Conservation (phyloP, 2,113 vertebrate species). For the Heterotilapia buettikoferi region DNA sequence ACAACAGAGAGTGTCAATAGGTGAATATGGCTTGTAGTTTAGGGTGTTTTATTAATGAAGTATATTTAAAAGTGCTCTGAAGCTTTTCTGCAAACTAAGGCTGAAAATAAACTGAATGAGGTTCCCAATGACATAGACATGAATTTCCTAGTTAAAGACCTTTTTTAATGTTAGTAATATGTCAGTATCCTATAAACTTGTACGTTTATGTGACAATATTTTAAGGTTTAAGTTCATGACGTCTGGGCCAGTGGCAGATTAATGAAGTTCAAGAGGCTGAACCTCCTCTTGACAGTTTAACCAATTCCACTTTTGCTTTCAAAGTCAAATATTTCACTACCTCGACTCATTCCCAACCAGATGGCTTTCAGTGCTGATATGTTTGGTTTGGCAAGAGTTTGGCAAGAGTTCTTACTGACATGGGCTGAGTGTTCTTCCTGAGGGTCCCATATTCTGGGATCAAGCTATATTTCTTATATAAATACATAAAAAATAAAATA, state of each 20-base stretch:
- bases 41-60: neutral
- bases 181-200: neutral
- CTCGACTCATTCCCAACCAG: neutral
- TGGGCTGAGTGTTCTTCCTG: neutral
- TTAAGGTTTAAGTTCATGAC: neutral
- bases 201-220: fast-evolving
- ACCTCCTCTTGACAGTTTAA: neutral
- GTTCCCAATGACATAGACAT: neutral
- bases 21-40: neutral
- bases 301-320: neutral
- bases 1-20: neutral
- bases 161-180: neutral
- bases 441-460: neutral
- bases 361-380: neutral
- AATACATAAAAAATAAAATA: neutral
- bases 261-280: neutral
- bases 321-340: neutral
- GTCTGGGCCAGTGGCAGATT: neutral
- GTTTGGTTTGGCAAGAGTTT: neutral
- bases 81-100: neutral
- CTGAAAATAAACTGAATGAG: neutral
- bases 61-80: neutral
- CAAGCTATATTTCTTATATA: neutral
- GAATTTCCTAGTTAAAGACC: neutral
- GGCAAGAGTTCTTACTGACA: neutral